These are phyloP conservation scores for Ornithoptera priamus DNA, from an alignment of 2,888 invertebrate genomes.

Conservation along the genomic window DNA sequence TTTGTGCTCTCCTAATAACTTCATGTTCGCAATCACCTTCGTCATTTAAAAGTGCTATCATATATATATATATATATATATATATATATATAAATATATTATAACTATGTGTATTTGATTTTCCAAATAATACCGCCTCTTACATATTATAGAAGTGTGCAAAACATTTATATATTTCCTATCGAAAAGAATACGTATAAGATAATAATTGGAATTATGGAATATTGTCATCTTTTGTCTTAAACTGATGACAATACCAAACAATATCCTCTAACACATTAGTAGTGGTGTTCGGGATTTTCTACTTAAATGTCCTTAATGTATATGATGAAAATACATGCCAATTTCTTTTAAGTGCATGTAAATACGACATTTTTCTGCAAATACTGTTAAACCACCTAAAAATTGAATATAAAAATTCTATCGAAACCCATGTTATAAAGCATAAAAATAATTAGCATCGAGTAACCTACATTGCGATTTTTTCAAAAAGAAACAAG, in stretches of 20 bases:
- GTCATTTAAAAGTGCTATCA: too few species aligned
- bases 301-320: neutral
- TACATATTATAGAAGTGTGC: too few species aligned
- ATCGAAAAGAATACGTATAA: too few species aligned
- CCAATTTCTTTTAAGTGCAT: neutral
- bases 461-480: conserved; percentile 20
- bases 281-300: neutral
- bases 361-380: neutral
- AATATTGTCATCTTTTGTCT: neutral
- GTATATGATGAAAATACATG: neutral
- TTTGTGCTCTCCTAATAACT: too few species aligned
- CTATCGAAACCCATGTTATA: neutral
- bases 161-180: too few species aligned
- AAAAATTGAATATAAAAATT: neutral
- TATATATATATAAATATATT: too few species aligned
- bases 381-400: neutral
- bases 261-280: too few species aligned
- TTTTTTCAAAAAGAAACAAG: neutral
- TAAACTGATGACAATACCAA: neutral
- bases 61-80: too few species aligned
- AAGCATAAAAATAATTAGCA: neutral
- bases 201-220: too few species aligned
- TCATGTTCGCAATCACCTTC: too few species aligned
- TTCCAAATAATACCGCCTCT: too few species aligned
- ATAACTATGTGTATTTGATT: too few species aligned